phyloP scores from a whole-genome alignment of 1,140 invertebrate species.

The Hycleus cichorii region DNA sequence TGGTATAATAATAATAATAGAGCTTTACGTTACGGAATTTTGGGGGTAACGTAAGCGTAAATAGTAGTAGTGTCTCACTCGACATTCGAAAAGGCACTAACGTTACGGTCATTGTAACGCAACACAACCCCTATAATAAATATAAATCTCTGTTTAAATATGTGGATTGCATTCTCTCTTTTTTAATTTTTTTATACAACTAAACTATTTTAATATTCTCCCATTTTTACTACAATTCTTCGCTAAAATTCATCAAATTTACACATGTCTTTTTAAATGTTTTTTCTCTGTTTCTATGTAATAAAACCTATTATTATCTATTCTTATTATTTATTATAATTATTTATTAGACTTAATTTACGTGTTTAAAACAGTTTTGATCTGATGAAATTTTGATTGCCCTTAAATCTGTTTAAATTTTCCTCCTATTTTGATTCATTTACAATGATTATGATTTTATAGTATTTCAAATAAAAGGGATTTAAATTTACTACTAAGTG shows the following conservation, averaged over 20 bases:
- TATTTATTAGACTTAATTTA: constrained; percentile 17
- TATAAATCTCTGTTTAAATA: constrained; percentile 40
- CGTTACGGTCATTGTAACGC: constrained; percentile 37
- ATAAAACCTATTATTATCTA: constrained; percentile 1
- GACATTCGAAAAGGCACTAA: constrained; percentile 43
- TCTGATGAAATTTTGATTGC: constrained; percentile 35
- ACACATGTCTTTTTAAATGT: constrained; percentile 17
- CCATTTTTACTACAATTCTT: not conserved
- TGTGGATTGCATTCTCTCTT: constrained; percentile 39
- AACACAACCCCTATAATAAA: constrained; percentile 42
- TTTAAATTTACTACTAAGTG: constrained; percentile 30
- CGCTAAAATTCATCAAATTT: not conserved
- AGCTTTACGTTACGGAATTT: constrained; percentile 4
- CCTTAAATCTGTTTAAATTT: constrained; percentile 24
- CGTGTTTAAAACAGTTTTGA: constrained; percentile 21
- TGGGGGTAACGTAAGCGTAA: constrained; percentile 11
- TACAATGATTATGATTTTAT: constrained; percentile 20
- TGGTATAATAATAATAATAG: constrained; percentile 1
- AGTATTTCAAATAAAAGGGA: constrained; percentile 6
- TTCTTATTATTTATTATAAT: not conserved
- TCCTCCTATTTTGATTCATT: no score
- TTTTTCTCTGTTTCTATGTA: constrained; percentile 17
- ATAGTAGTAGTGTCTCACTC: constrained; percentile 39
- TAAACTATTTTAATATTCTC: constrained; percentile 3
- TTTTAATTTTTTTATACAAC: constrained; percentile 15